Evolutionary conservation across 2,797 vertebrate genomes (phyloP).

Genomic region (Gallinago nigripennis): DNA sequence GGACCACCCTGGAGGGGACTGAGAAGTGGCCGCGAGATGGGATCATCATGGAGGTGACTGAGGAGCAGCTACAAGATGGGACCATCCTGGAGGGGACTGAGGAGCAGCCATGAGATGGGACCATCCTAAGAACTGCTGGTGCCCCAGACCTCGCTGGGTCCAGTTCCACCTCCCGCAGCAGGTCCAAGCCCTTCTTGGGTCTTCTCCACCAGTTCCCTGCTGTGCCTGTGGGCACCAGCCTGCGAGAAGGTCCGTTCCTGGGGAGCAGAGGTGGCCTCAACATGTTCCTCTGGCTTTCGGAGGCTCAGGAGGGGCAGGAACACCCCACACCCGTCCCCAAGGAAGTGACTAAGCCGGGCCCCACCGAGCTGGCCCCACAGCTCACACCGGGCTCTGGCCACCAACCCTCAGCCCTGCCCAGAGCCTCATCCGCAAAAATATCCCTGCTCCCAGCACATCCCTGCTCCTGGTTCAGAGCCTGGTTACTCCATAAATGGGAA

Average conservation of each 20-base stretch:
- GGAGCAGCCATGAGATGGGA: not conserved
- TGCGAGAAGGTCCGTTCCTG: accelerated
- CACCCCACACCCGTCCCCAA: not conserved
- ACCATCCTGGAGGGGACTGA: not conserved
- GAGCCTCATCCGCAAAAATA: not conserved
- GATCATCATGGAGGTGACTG: too few relatives aligned
- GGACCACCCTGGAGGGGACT: too few relatives aligned
- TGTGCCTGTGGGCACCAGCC: accelerated
- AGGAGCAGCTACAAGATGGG: too few relatives aligned
- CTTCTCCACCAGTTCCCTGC: accelerated
- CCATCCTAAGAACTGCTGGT: accelerated
- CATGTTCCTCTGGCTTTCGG: accelerated
- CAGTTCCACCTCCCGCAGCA: not conserved
- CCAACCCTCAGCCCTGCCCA: not conserved
- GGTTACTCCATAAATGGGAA: not conserved
- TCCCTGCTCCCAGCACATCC: not conserved
- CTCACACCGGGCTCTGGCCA: not conserved
- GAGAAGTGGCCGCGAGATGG: too few relatives aligned
- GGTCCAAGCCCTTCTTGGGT: accelerated
- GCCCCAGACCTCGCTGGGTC: not conserved
- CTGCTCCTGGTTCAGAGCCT: not conserved
- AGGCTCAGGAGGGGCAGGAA: not conserved
- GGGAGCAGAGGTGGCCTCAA: accelerated
- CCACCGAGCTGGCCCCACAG: not conserved
- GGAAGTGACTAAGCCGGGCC: slow-evolving; percentile 29